Evolutionary conservation across 2,113 vertebrate genomes (phyloP).

Genomic region (Uria lomvia): DNA sequence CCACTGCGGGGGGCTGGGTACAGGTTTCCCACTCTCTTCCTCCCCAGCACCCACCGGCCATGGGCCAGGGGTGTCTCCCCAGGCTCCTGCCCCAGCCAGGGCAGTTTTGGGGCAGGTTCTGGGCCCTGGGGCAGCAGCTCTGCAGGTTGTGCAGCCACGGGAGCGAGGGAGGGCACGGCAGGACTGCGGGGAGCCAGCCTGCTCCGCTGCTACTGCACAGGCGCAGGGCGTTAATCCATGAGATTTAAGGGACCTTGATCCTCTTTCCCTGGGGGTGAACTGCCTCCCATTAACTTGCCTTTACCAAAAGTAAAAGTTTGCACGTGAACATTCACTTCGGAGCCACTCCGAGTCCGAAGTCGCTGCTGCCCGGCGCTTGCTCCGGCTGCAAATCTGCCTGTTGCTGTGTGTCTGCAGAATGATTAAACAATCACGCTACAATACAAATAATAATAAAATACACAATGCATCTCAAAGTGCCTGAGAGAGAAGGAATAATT

Average conservation of each 20-base stretch:
- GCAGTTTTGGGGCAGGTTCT: neutral
- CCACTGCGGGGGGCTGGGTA: neutral
- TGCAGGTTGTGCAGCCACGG: accelerated
- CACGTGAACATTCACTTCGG: accelerated
- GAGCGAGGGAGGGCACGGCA: accelerated
- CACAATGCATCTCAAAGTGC: neutral
- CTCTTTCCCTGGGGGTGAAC: neutral
- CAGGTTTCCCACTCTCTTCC: neutral
- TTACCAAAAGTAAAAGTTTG: neutral
- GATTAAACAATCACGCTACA: neutral
- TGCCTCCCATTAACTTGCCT: neutral
- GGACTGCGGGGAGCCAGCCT: neutral
- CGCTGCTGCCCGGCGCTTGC: neutral
- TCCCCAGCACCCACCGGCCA: neutral
- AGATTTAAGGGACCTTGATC: neutral
- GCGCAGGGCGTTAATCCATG: accelerated
- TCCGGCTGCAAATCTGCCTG: neutral
- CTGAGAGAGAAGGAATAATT: neutral
- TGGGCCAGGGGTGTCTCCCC: neutral
- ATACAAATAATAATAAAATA: neutral
- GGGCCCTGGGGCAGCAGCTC: neutral
- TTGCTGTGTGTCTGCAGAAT: neutral
- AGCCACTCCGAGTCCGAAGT: neutral
- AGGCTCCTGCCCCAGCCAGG: neutral
- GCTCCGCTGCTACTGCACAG: accelerated